Base-by-base conservation (phyloP, 2,113 vertebrate genomes). In the Mesoclemmys tuberculata region DNA sequence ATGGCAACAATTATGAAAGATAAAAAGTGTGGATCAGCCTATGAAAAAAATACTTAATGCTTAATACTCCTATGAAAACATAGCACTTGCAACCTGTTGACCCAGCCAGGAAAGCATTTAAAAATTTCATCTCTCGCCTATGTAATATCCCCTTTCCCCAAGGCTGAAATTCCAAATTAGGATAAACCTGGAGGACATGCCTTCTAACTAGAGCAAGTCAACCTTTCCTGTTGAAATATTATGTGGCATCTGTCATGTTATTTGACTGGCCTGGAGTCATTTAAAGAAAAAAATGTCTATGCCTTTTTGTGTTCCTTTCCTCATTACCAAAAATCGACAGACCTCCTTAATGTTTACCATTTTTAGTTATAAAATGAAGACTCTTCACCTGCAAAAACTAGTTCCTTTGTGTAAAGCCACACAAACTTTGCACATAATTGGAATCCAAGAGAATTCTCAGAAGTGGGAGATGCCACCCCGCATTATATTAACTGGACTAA, bases 271-370 rank as follows among this genome's bases (percentile, higher is more conserved):
- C 44, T 13, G 77, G 10, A 58, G 61, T 90, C 54, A 85, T 84
- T 92, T 81, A 29, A 86, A 94, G 82, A 91, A 94, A 95, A 90
- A 61, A 77, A 61, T 22, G 3, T 71, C 71, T 87, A 54, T 61
- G 27, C 26, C 74, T 95, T 87, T 29, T 87, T 29, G 35, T 74
- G 74, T 77, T 89, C 52, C 89, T 92, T 95, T 78, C 84, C 89
- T 80, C 75, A 13, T 93, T 88, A 93, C 68, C 87, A 93, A 91
- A 97, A 86, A 77, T 82, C 87, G 51, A 85, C 80, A 58, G 16
- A 88, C 94, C 81, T 95, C 85, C 88, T 97, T 85, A 86, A 87
- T 93, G 84, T 90, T 93, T 95, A 84, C 92, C 52, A 1, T 90
- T 81, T 68, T 55, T 61, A n/a, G 48, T 24, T 90, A 49, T 13